A percentile compares a stretch with the other conserved stretches of the same genome.
These are phyloP conservation scores for Iguana delicatissima DNA, from an alignment of 2,797 vertebrate species.

Conservation along the genomic window DNA sequence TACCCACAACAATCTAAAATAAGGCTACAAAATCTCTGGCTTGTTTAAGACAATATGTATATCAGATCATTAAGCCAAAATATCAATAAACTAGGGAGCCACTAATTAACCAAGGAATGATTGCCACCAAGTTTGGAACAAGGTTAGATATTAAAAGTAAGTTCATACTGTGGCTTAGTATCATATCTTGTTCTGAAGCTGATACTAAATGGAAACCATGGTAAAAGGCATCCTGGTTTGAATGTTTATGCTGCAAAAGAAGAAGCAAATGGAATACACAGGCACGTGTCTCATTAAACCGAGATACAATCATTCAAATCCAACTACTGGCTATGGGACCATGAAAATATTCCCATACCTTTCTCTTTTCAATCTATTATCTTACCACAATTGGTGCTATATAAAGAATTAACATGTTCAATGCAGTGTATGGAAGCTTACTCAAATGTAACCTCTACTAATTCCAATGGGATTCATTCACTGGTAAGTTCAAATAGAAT, in stretches of 20 bases:
- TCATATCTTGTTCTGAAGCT: neutral
- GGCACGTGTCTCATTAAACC: neutral
- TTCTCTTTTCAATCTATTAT: neutral
- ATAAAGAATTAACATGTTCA: neutral
- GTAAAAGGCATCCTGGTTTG: neutral
- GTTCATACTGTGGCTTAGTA: neutral
- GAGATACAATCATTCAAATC: neutral
- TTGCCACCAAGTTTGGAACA: neutral
- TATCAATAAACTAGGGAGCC: neutral
- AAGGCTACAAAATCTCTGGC: neutral
- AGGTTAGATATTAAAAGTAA: neutral
- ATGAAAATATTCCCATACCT: neutral
- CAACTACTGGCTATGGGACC: neutral
- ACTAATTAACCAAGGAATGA: neutral
- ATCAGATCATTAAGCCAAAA: neutral
- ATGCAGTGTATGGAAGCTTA: neutral
- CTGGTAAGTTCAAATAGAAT: neutral
- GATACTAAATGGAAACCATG: neutral
- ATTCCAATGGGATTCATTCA: neutral
- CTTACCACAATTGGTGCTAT: neutral
- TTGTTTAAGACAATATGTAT: neutral
- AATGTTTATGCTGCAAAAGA: neutral
- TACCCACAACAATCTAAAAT: neutral
- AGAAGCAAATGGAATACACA: neutral
- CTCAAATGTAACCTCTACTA: neutral